These are phyloP conservation scores for Ischnura elegans DNA, from an alignment of 2,888 invertebrate genomes.

Conservation along the genomic window DNA sequence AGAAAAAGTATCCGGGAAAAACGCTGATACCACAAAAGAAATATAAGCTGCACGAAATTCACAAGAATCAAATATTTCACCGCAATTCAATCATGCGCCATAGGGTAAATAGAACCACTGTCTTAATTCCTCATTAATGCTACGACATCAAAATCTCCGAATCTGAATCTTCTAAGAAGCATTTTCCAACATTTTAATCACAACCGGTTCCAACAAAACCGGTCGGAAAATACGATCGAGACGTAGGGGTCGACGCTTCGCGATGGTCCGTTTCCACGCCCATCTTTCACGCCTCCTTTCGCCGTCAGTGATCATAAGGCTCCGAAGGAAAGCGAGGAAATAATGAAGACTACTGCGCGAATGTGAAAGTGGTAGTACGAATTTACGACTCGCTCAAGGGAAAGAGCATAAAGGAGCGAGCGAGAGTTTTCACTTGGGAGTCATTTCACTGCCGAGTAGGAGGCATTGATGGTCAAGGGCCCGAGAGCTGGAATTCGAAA, in stretches of 20 bases:
- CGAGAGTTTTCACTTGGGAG: conserved; percentile 12
- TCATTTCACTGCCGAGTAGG: conserved; percentile 1
- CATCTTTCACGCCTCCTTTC: background rate
- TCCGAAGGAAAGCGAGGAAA: background rate
- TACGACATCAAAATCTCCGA: background rate
- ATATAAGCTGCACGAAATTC: no score
- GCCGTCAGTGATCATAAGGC: background rate
- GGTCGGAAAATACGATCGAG: background rate
- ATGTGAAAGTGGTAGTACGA: conserved; percentile 39
- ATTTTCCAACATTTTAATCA: background rate
- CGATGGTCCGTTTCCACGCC: background rate
- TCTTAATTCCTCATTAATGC: background rate
- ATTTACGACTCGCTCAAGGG: conserved; percentile 43
- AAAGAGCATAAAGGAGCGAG: background rate
- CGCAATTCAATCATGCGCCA: no score
- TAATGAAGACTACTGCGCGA: conserved; percentile 3
- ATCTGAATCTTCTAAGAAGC: background rate
- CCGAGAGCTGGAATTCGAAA: background rate
- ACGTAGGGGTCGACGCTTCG: background rate
- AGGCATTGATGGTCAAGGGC: conserved; percentile 35
- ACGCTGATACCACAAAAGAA: no score
- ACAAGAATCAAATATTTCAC: no score
- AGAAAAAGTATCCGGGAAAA: no score
- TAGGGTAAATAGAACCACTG: no score
- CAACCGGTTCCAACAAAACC: conserved; percentile 3